Conservation (phyloP, 1,140 invertebrate genomes). For the Lordiphosa clarofinis region DNA sequence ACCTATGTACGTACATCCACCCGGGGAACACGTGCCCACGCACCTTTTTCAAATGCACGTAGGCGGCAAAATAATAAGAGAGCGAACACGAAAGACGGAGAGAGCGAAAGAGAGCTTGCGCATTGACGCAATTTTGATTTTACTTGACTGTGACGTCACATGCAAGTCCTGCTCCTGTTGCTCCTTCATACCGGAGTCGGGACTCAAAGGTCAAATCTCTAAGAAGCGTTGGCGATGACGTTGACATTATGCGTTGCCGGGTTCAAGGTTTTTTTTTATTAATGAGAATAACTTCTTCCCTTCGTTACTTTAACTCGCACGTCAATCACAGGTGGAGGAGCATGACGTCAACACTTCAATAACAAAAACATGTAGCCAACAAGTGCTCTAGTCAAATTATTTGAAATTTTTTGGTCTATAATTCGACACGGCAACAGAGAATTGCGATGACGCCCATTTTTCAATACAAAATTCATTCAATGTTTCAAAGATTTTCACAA, state of each 20-base stretch:
- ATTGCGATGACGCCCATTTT: constrained; percentile 34
- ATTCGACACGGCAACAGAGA: constrained; percentile 51
- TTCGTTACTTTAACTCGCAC: too few relatives aligned
- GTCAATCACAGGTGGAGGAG: constrained; percentile 62
- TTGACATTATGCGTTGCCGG: constrained; percentile 13
- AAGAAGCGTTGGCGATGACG: constrained; percentile 41
- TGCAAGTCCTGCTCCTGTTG: constrained; percentile 52
- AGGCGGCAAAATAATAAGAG: not conserved
- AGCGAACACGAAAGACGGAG: constrained; percentile 8
- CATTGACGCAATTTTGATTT: constrained; percentile 54
- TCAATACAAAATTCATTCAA: constrained; percentile 26
- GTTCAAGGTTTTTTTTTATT: constrained; percentile 43
- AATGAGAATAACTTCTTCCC: not conserved
- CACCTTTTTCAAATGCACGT: constrained; percentile 15
- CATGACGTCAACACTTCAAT: constrained; percentile 51
- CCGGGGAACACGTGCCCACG: constrained; percentile 44
- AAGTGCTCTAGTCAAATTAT: constrained; percentile 32
- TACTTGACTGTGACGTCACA: constrained; percentile 59
- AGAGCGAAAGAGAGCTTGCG: constrained; percentile 36
- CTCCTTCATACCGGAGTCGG: constrained; percentile 9
- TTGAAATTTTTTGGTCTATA: constrained; percentile 37
- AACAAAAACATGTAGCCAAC: constrained; percentile 27
- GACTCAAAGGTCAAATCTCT: constrained; percentile 7
- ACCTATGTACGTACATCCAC: not conserved
- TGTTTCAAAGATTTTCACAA: constrained; percentile 16